Base-by-base conservation (phyloP, 2,113 vertebrate species). In the Xenopus borealis region DNA sequence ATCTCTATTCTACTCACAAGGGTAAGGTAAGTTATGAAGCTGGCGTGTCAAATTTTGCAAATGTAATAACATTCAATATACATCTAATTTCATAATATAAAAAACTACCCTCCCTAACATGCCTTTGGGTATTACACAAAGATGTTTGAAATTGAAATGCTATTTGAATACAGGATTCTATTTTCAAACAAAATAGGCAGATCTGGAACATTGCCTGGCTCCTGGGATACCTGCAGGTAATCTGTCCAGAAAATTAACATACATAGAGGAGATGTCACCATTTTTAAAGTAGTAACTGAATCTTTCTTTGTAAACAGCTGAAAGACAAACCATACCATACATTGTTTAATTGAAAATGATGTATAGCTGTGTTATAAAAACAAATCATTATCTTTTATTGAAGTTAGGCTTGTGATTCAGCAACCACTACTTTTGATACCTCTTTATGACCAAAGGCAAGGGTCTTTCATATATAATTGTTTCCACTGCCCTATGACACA, bases 31-130 rank as follows among this genome's bases (percentile, higher is more conserved):
- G 74, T 77, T 77, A 77, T 69, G 67, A 77, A 64, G 50, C 66
- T 64, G 16, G 27, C 53, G 66, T 77, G 74, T 70, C 12, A 70
- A 69, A 20, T 46, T 70, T 64, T 58, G 69, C 74, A 77, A 77
- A 77, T 64, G 74, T 70, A 77, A 77, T 77, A 77, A 77, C 74
- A 77, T 77, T 50, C 74, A 77, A 70, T 77, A 70, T 77, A 77
- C 66, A 77, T 77, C 61, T 77, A 77, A 77, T 77, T 77, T 75
- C 69, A 70, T 77, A 75, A 69, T 77, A 77, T 69, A 67, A 77
- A 77, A 77, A 69, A 55, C 66, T 77, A 77, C 55, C 73, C 74
- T 77, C 33, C 47, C 74, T 77, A 70, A 52, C 45, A 63, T 69
- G 67, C 74, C 74, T 77, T 27, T 70, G 74, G 74, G 74, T 70